Percentiles rank a stretch among this genome's conserved stretches.
These are phyloP conservation scores for Anniella stebbinsi DNA, from an alignment of 2,797 vertebrate genomes.

Conservation along the genomic window DNA sequence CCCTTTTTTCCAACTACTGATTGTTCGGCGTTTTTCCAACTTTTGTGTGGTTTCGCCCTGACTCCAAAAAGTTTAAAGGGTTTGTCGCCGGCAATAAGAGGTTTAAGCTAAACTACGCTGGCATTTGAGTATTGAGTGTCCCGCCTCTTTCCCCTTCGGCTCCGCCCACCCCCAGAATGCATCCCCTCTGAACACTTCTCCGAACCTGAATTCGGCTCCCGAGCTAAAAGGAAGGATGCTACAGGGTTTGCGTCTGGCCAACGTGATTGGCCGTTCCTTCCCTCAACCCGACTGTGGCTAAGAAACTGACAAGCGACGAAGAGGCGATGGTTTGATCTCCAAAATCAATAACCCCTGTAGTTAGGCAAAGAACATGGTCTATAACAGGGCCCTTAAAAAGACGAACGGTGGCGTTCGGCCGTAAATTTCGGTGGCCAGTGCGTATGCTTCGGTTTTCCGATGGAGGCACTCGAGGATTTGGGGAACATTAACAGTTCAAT, in stretches of 20 bases:
- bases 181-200: no score
- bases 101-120: no score
- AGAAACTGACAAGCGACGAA: background rate
- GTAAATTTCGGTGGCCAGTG: background rate
- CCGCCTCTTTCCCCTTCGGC: no score
- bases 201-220: no score
- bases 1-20: no score
- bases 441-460: background rate
- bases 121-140: no score
- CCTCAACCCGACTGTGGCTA: background rate
- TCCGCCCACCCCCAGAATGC: no score
- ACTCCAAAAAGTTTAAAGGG: no score
- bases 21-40: no score
- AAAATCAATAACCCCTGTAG: conserved; percentile 7
- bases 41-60: no score
- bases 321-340: background rate
- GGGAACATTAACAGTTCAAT: background rate
- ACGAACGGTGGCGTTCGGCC: background rate
- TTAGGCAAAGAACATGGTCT: background rate
- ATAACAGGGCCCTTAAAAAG: conserved; percentile 2
- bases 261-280: background rate
- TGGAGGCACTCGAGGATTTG: background rate
- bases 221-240: background rate
- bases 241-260: no score
- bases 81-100: no score